Evolutionary conservation across 2,797 vertebrate genomes (phyloP), one percentile per base, ranked within the genome.

Genomic region (Sebastes steindachneri): DNA sequence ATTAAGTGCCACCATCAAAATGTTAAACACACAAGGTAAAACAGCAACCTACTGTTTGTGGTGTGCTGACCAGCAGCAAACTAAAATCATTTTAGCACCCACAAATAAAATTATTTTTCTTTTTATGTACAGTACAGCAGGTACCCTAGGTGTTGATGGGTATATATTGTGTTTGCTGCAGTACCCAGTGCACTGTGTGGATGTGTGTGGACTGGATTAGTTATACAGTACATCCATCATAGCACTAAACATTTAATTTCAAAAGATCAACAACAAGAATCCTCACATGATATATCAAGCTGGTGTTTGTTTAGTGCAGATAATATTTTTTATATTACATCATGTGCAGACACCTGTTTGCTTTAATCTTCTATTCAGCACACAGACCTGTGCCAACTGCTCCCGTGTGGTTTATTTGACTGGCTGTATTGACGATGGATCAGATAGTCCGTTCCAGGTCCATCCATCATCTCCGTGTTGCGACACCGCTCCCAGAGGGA

Each of bases 391-490:
- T 54, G 53, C 77, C 75, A 71, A 29, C 57, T 55, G 53, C 77
- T 64, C 26, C 59, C 37, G 14, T 31, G 55, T 48, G 41, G 4
- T 77, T 85, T 64, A 33, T 65, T 25, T 69, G 31, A 73, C 62
- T 54, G 63, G 41, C 62, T 73, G 55, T 28, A 15, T 0, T 6
- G 64, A 57, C 7, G 15, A 85, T 58, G 68, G 68, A 75, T 79
- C 65, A 81, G 74, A 76, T 60, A 57, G 83, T 68, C 62, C 58
- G 73, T 5, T 33, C 60, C 68, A 14, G 79, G 59, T 67, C 63
- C 80, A 90, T 92, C 86, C 67, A 85, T 93, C 90, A 81, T 69
- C 57, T 21, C 23, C 0, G 37, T 73, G 74, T 75, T 85, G 83
- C 75, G 85, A 82, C 82, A 87, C 48, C 12, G 73, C 68, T 87